phyloP scores from a whole-genome alignment of 23 tunicate species.

The Trididemnum miniatum region DNA sequence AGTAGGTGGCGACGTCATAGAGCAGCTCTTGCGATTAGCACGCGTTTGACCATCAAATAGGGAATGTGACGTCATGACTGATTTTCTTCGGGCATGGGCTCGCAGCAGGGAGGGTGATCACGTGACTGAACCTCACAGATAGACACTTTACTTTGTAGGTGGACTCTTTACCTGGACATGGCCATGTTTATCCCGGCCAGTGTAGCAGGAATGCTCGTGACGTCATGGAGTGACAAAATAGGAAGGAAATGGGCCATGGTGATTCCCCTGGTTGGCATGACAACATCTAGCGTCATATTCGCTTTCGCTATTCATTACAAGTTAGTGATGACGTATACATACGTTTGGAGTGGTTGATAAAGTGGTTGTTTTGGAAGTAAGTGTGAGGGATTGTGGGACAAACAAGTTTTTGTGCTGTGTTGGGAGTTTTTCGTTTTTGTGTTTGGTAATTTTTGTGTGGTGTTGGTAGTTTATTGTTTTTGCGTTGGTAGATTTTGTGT shows the following conservation, averaged over 20 bases:
- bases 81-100: too few species aligned
- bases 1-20: too few species aligned
- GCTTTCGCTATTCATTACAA: conserved; percentile 35
- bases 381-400: not conserved
- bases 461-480: not conserved
- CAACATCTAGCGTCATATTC: conserved; percentile 30
- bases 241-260: conserved; percentile 58
- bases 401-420: not conserved
- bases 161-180: conserved; percentile 48
- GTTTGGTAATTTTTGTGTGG: too few species aligned
- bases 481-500: too few species aligned
- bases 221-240: conserved; percentile 58
- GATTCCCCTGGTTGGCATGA: conserved; percentile 45
- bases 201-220: conserved; percentile 37
- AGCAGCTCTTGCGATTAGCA: too few species aligned
- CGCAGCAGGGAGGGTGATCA: too few species aligned
- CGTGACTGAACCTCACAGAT: too few species aligned
- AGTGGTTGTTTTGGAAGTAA: not conserved
- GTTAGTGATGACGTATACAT: too few species aligned
- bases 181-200: conserved; percentile 67
- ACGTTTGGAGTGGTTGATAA: too few species aligned
- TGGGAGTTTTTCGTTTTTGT: not conserved
- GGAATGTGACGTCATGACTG: too few species aligned
- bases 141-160: conserved; percentile 34
- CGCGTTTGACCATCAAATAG: too few species aligned